phyloP scores from a whole-genome alignment of 2,113 vertebrate genomes.

The Delphinapterus leucas region DNA sequence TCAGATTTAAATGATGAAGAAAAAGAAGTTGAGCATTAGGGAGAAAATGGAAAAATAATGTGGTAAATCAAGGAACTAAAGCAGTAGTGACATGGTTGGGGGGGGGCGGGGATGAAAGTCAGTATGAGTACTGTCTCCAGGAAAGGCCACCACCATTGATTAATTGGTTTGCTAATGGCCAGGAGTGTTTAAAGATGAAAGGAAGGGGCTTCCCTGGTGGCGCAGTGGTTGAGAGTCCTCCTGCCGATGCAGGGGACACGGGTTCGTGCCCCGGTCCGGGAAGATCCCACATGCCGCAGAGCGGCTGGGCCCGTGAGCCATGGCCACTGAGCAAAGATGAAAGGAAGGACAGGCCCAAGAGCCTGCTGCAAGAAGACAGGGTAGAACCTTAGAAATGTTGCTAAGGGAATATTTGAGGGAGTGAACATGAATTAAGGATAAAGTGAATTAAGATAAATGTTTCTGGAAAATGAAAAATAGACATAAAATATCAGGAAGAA shows the following conservation, averaged over 20 bases:
- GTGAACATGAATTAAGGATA: background rate
- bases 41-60: background rate
- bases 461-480: background rate
- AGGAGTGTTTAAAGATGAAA: background rate
- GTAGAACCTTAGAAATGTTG: conserved; percentile 4
- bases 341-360: background rate
- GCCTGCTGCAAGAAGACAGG: background rate
- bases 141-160: background rate
- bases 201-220: background rate
- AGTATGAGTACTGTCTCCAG: background rate
- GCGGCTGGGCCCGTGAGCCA: too few relatives aligned
- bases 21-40: background rate
- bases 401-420: background rate
- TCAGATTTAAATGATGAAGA: conserved; percentile 27
- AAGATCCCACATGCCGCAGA: too few relatives aligned
- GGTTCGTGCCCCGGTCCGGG: too few relatives aligned
- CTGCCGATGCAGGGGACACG: too few relatives aligned
- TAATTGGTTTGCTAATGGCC: fast-evolving
- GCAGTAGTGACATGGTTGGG: background rate
- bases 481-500: background rate
- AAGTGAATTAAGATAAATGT: background rate
- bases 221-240: too few relatives aligned
- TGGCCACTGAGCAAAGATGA: background rate
- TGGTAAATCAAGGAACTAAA: conserved; percentile 23
- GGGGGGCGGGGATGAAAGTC: background rate